A percentile compares a stretch with the other conserved stretches of the same genome.
phyloP scores from a whole-genome alignment of 2,888 invertebrate genomes.

The Orthosia gracilis region DNA sequence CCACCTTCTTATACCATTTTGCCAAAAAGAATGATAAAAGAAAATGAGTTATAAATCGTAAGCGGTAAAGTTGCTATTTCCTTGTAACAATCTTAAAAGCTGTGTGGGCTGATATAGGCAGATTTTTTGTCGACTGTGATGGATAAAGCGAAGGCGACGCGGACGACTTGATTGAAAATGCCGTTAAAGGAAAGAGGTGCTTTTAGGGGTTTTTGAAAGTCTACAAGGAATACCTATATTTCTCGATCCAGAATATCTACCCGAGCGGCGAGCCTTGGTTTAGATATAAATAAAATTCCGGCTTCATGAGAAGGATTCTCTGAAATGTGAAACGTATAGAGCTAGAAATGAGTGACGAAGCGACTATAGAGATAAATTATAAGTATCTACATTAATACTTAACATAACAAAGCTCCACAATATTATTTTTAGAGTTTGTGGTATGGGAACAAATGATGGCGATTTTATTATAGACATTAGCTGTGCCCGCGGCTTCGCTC shows the following conservation, averaged over 20 bases:
- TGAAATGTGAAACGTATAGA: no score
- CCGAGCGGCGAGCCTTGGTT: neutral
- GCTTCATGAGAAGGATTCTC: neutral
- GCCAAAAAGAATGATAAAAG: slow-evolving; percentile 44
- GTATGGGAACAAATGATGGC: no score
- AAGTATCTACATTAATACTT: no score
- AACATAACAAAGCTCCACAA: no score
- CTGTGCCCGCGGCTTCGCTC: no score
- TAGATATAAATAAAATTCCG: neutral
- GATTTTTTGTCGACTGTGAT: slow-evolving; percentile 84
- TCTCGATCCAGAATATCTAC: neutral
- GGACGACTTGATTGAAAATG: slow-evolving; percentile 83
- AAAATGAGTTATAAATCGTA: slow-evolving; percentile 68
- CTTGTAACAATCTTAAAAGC: slow-evolving; percentile 50
- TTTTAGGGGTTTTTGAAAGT: slow-evolving; percentile 67
- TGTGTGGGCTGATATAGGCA: slow-evolving; percentile 79
- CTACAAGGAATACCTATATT: neutral
- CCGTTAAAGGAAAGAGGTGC: slow-evolving; percentile 75
- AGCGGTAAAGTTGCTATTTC: slow-evolving; percentile 61
- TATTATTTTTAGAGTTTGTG: no score
- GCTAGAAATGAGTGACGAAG: no score
- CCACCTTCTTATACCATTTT: slow-evolving; percentile 79
- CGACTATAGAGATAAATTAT: no score
- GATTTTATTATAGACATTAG: no score
- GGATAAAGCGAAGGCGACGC: slow-evolving; percentile 79